Percentiles rank a stretch among this genome's conserved stretches.
Conservation (phyloP, 2,113 vertebrate genomes). For the Lagopus muta region DNA sequence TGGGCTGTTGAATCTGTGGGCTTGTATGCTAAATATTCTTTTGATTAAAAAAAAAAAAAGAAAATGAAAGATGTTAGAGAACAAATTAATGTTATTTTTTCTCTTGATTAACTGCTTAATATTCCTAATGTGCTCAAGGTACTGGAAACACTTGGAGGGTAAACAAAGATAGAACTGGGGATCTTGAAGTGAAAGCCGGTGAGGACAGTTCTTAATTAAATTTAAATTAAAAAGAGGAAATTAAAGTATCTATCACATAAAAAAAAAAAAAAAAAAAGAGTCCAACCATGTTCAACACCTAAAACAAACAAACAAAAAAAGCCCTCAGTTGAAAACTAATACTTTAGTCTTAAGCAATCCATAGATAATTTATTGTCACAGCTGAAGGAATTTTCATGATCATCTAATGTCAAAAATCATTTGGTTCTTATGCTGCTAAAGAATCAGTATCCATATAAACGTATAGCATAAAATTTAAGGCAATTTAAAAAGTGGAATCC, state of each 20-base stretch:
- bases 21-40: constrained; percentile 15
- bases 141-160: constrained; percentile 56
- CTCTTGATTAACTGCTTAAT: constrained; percentile 72
- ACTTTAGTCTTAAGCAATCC: not conserved
- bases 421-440: not conserved
- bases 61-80: constrained; percentile 14
- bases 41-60: constrained; percentile 41
- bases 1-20: not conserved
- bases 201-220: constrained; percentile 65
- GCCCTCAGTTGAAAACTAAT: not conserved
- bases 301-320: not conserved
- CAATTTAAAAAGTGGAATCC: not conserved
- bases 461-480: not conserved
- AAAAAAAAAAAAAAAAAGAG: not conserved
- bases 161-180: constrained; percentile 47
- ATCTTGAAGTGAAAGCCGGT: constrained; percentile 50
- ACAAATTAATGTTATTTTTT: constrained; percentile 69
- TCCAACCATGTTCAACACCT: not conserved
- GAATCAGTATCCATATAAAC: not conserved
- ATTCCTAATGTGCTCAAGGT: constrained; percentile 59
- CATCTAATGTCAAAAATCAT: not conserved
- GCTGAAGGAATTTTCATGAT: not conserved
- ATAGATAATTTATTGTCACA: not conserved
- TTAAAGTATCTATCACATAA: constrained; percentile 48
- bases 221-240: constrained; percentile 70